Conservation (phyloP, 2,113 vertebrate genomes). For the Hypanus sabinus region DNA sequence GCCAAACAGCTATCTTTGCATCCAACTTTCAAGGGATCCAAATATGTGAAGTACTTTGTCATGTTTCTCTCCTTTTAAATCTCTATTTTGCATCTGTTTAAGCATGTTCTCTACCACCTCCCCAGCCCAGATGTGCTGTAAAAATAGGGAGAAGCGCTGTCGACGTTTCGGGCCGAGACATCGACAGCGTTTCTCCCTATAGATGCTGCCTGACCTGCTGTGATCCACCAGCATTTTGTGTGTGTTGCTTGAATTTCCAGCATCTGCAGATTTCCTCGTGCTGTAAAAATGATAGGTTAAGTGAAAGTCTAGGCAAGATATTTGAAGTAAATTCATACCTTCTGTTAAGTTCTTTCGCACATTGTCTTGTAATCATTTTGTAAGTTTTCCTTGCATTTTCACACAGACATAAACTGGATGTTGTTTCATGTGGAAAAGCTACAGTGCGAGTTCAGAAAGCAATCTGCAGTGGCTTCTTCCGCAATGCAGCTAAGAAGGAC, state of each 20-base stretch:
- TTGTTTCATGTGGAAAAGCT: conserved; percentile 93
- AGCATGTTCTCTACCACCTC: not conserved
- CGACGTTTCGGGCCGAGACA: too few species aligned
- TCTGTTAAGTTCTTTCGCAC: not conserved
- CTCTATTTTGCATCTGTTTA: not conserved
- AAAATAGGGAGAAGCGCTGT: too few species aligned
- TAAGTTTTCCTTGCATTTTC: not conserved
- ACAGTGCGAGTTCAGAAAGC: conserved; percentile 95
- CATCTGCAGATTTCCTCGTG: too few species aligned
- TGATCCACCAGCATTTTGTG: too few species aligned
- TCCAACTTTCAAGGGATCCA: not conserved
- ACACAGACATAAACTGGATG: conserved; percentile 88
- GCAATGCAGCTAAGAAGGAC: conserved; percentile 95
- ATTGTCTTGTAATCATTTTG: not conserved
- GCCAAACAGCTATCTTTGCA: not conserved
- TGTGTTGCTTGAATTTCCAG: too few species aligned
- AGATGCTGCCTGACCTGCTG: too few species aligned
- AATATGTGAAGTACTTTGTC: not conserved
- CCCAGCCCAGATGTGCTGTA: not conserved
- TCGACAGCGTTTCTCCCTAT: too few species aligned
- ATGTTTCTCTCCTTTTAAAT: not conserved
- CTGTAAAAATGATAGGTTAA: not conserved
- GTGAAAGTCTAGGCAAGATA: not conserved
- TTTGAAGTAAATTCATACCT: not conserved
- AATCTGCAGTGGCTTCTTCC: conserved; percentile 95